Evolutionary conservation across 2,113 vertebrate genomes (phyloP).

Genomic region (Taurulus bubalis): DNA sequence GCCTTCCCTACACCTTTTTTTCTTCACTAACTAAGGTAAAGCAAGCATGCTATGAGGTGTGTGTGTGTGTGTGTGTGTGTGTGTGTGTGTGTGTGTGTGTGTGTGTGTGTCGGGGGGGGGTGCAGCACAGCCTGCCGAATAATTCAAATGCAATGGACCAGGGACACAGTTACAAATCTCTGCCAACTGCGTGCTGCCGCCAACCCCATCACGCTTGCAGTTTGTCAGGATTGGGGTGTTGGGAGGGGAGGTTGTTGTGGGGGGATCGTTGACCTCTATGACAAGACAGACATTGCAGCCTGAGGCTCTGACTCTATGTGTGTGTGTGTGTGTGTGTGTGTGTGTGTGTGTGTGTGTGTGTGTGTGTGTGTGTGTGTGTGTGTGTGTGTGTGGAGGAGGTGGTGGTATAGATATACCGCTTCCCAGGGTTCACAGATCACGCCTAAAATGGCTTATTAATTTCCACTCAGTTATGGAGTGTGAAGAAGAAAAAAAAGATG

Average conservation of each 20-base stretch:
- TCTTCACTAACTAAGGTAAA: conserved; percentile 85
- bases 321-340: conserved; percentile 29
- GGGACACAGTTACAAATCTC: conserved; percentile 98
- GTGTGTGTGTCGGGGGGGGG: not conserved
- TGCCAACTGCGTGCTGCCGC: conserved; percentile 87
- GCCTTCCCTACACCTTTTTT: conserved; percentile 4
- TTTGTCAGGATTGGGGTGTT: conserved; percentile 90
- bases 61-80: not conserved
- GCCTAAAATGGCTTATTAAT: conserved; percentile 82
- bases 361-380: conserved; percentile 35
- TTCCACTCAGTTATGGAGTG: conserved; percentile 77
- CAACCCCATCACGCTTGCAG: conserved; percentile 90
- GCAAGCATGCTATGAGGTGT: conserved; percentile 50
- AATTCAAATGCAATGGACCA: conserved; percentile 99
- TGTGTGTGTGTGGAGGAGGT: conserved; percentile 28
- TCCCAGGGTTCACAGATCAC: conserved; percentile 80
- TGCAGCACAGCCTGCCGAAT: conserved; percentile 88
- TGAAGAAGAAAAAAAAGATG: conserved; percentile 62
- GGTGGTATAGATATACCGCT: conserved; percentile 57
- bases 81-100: not conserved
- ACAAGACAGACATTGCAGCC: conserved; percentile 69
- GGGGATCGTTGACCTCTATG: conserved; percentile 68
- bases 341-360: conserved; percentile 24
- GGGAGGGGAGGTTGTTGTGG: conserved; percentile 44
- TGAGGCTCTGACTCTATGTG: conserved; percentile 38